Base-by-base conservation (phyloP, 2,797 vertebrate genomes). In the Megalops cyprinoides region DNA sequence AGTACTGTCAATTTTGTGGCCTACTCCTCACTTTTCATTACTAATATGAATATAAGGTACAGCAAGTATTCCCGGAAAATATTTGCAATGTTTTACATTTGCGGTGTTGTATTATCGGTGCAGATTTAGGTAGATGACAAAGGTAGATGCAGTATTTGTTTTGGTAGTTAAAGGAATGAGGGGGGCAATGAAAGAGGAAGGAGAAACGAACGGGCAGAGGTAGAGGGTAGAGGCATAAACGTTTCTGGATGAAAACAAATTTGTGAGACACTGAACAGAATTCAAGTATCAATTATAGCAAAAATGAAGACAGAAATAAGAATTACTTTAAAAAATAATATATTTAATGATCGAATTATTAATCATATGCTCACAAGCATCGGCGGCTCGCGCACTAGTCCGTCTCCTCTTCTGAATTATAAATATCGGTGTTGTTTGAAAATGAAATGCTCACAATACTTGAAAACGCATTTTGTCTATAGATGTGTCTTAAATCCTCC, bases 161-260 rank as follows among this genome's bases (percentile, higher is more conserved):
- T 87, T 88, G 88, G 87, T 89, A 87, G 85, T 88, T 87, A 86
- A 76, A 84, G 83, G 78, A 82, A 85, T 88, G 87, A 85, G 84
- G 87, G 88, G 85, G 81, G 87, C 83, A 83, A 82, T 80, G 87
- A 85, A 83, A 90, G 83, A 82, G 86, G 85, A 81, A 85, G 85
- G 87, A 74, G 67, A 80, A 73, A 80, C 78, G 81, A 79, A 74
- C 71, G 80, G 77, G 85, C 75, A 74, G 77, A 83, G 79, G 84
- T 83, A 55, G 79, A 79, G 84, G 84, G 82, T 84, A 78, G 83
- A 80, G 86, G 84, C 74, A 18, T 69, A 18, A 34, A 77, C 77
- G 81, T 82, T 69, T 56, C 0, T 39, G n/a, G 18, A 42, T 9
- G 6, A 3, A 8, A 44, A 71, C n/a, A 79, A 74, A 74, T 44